Evolutionary conservation across 2,113 vertebrate species (phyloP).

Genomic region (Campylomormyrus tamandua): DNA sequence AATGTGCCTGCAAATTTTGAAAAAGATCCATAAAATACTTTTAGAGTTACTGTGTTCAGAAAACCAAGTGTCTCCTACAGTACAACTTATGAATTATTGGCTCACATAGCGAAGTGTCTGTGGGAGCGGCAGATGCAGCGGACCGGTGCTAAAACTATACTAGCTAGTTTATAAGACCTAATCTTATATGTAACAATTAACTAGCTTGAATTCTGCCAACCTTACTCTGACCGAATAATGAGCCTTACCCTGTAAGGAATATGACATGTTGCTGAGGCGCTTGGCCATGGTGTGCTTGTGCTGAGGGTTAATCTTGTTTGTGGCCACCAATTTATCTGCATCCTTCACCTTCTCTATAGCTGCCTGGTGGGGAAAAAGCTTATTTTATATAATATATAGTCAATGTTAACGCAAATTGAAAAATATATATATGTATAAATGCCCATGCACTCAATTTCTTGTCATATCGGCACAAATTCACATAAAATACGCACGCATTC

Average conservation of each 20-base stretch:
- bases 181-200: neutral
- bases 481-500: too few species aligned
- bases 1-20: neutral
- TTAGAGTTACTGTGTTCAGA: neutral
- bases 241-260: slow-evolving; percentile 80
- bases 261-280: slow-evolving; percentile 87
- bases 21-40: neutral
- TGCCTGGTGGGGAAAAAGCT: slow-evolving; percentile 59
- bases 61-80: neutral
- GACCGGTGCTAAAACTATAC: neutral
- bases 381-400: too few species aligned
- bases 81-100: neutral
- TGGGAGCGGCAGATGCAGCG: neutral
- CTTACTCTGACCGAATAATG: neutral
- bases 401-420: neutral
- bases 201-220: neutral
- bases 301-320: slow-evolving; percentile 81
- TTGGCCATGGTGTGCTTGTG: slow-evolving; percentile 89
- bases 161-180: neutral
- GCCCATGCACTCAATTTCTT: neutral
- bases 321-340: slow-evolving; percentile 84
- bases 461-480: too few species aligned
- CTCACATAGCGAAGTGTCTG: neutral
- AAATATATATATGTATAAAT: neutral
- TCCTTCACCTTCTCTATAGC: slow-evolving; percentile 96